Evolutionary conservation across 1,140 invertebrate species (phyloP).

Genomic region (Brachionus koreanus): DNA sequence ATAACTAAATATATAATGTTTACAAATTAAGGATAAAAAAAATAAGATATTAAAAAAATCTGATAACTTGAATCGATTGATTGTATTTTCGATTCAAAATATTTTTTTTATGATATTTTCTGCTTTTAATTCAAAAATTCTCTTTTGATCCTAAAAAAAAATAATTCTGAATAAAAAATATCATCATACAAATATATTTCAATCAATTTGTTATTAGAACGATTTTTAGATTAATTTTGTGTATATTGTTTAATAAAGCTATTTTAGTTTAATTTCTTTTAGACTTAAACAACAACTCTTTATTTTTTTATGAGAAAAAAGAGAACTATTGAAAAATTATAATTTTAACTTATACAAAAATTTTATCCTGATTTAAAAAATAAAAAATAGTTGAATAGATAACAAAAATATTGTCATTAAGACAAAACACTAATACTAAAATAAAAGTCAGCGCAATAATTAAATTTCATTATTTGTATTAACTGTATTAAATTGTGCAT

Average conservation of each 20-base stretch:
- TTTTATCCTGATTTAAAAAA: background rate
- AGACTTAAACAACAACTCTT: too few relatives aligned
- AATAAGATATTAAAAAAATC: background rate
- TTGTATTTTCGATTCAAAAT: background rate
- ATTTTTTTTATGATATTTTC: background rate
- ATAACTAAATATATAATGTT: background rate
- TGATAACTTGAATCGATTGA: background rate
- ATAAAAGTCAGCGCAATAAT: background rate
- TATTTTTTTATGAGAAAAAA: too few relatives aligned
- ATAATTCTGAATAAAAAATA: too few relatives aligned
- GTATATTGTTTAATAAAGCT: too few relatives aligned
- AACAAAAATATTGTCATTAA: background rate
- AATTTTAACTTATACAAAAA: background rate
- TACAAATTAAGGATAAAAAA: background rate
- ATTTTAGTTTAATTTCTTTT: too few relatives aligned
- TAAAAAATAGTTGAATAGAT: background rate
- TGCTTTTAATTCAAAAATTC: too few relatives aligned
- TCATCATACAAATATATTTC: too few relatives aligned
- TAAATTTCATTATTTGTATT: conserved; percentile 11
- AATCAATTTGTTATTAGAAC: too few relatives aligned
- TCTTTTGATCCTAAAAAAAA: too few relatives aligned
- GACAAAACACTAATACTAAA: background rate
- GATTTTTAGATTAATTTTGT: too few relatives aligned
- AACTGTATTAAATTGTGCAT: background rate
- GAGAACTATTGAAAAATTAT: too few relatives aligned